Base-by-base conservation (phyloP, 2,888 invertebrate genomes). In the Caenorhabditis uteleia region DNA sequence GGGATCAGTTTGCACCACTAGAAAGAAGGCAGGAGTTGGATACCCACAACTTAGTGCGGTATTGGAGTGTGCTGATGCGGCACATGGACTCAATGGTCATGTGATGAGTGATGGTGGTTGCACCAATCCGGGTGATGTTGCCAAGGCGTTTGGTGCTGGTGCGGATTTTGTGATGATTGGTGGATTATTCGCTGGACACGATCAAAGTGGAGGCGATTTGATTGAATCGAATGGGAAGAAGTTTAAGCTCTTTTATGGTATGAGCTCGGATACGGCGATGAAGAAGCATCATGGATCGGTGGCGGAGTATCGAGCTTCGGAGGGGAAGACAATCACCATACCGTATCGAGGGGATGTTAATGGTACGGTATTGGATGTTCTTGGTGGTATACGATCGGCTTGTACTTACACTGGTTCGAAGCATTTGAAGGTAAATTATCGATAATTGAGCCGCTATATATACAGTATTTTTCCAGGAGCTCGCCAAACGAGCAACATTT, bases 121-220 rank as follows among this genome's bases (percentile, higher is more conserved):
- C 84, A 90, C 91, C 0, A 92, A 92, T 84, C 91, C 93, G 1
- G 93, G 86, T 7, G 93, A 94, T 84, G 90, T 94, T 18, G 91
- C 93, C 0, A 94, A 94, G 83, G 87, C 94, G 0, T 93, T 94
- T 85, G 93, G 93, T 25, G 93, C 91, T 3, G 94, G 68, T 34
- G 94, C 93, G 6, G 93, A 94, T 86, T 93, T 93, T 85, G 94
- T 94, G 34, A 94, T 94, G 94, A 88, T 92, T 8, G 93, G 93
- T n/a, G 93, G 93, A 16, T 51, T 72, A 23, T 70, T 79, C 38
- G 92, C 93, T 0, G 93, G 91, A 0, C 93, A 94, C 83, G 92
- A 93, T 83, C 91, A 94, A 85, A 91, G 91, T 70, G 91, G 90
- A 0, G 94, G 93, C 0, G 92, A 93, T 21, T 74, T 85, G 14